These are phyloP conservation scores for Columba janthina DNA, from an alignment of 2,113 vertebrate species.

Conservation along the genomic window DNA sequence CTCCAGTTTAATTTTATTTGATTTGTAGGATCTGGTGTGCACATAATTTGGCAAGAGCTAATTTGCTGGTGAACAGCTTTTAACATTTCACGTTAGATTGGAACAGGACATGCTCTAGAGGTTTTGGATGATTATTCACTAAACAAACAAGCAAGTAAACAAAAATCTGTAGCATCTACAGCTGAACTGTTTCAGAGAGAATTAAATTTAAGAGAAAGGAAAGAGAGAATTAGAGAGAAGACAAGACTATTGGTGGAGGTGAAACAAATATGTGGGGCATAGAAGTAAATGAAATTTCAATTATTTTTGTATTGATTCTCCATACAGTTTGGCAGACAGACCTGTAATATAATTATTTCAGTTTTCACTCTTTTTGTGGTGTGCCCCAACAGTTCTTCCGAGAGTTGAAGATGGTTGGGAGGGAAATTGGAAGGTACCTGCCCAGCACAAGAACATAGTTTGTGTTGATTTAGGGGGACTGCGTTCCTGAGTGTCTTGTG, in stretches of 20 bases:
- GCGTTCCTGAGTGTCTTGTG: background rate
- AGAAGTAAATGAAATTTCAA: background rate
- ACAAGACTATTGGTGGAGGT: background rate
- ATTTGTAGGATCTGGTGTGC: constrained; percentile 29
- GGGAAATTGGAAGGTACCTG: background rate
- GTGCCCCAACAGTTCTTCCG: background rate
- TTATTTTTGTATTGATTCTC: background rate
- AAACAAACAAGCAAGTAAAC: constrained; percentile 40
- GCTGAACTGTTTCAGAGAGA: background rate
- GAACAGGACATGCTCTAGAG: constrained; percentile 18
- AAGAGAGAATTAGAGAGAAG: background rate
- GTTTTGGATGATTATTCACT: constrained; percentile 46
- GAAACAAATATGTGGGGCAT: background rate
- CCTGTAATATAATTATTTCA: background rate
- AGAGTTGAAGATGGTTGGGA: background rate
- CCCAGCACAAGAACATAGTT: fast-evolving
- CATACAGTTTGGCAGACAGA: background rate
- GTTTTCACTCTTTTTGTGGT: background rate
- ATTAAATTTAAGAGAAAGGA: background rate
- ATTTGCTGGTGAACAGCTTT: constrained; percentile 49
- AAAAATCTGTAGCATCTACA: background rate
- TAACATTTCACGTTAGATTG: constrained; percentile 54
- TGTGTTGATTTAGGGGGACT: background rate
- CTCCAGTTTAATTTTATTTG: constrained; percentile 30
- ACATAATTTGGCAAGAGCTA: constrained; percentile 28